Evolutionary conservation across 2,797 vertebrate species (phyloP), one percentile per base, ranked within the genome.

Genomic region (Gymnoscopelus braueri): DNA sequence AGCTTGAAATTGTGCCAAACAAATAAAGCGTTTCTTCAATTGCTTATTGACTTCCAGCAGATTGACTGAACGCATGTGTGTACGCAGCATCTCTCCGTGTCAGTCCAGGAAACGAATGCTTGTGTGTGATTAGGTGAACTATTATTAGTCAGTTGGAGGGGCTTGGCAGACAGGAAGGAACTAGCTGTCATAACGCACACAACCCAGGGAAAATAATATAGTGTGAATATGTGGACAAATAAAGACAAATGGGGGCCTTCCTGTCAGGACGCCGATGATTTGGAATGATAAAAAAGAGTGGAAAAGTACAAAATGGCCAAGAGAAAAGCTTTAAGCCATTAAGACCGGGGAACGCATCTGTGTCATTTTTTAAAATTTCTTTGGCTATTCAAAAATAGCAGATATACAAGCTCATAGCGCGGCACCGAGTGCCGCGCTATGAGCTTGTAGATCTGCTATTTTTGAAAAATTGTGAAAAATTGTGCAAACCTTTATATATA

Each of bases 31-130:
- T 62, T 63, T n/a, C 7, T 54, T 51, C 1, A 24, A 26, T 19
- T 51, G 23, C 50, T 61, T 78, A 77, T 65, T 55, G 55, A 80
- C 55, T 47, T n/a, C 39, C 64, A 63, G 75, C 19, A 56, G 15
- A 61, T 62, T 80, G 54, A 65, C 74, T 65, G 61, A 66, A 73
- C 69, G 48, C 26, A 63, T 11, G 63, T 11, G 63, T 71, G 47
- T 23, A 63, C 9, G 63, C 32, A 69, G 63, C 75, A 57, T n/a
- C 63, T 67, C 74, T n/a, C 63, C 65, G 71, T 71, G 71, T 82
- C 81, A 73, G 64, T 77, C 59, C 90, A 89, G 87, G 90, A 91
- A 91, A 84, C 52, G 84, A 88, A 91, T 85, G 89, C 79, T 63
- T 65, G 75, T 55, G 39, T 74, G 67, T 74, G 78, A 90, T 90